These are phyloP conservation scores for Monopterus albus DNA, from an alignment of 2,113 vertebrate species.

Conservation along the genomic window DNA sequence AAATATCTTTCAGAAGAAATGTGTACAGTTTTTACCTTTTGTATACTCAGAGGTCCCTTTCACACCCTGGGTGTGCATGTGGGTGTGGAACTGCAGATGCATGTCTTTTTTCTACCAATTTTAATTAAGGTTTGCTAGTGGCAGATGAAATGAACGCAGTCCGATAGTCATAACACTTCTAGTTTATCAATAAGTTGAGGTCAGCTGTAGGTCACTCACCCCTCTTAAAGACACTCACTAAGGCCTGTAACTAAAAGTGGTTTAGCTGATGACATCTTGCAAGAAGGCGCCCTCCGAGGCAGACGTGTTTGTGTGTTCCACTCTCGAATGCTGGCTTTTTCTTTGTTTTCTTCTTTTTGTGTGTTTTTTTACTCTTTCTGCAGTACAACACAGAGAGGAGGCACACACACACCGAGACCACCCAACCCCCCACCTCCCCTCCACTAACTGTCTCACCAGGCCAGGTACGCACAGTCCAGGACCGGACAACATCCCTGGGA, in stretches of 20 bases:
- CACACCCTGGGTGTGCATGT: conserved; percentile 20
- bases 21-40: conserved; percentile 43
- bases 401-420: too few relatives aligned
- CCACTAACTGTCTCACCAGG: too few relatives aligned
- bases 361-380: too few relatives aligned
- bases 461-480: too few relatives aligned
- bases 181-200: conserved; percentile 61
- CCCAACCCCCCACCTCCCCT: too few relatives aligned
- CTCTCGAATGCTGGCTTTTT: too few relatives aligned
- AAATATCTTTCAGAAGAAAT: too few relatives aligned
- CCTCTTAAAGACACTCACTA: conserved; percentile 60
- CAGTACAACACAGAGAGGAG: too few relatives aligned
- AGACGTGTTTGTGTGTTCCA: too few relatives aligned
- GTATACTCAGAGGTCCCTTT: conserved; percentile 33
- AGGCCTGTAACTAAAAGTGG: conserved; percentile 64
- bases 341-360: too few relatives aligned
- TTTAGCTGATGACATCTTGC: conserved; percentile 46
- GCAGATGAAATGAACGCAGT: conserved; percentile 53
- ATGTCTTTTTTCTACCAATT: conserved; percentile 22
- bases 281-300: too few relatives aligned
- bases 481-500: too few relatives aligned
- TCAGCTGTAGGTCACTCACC: conserved; percentile 43
- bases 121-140: conserved; percentile 59
- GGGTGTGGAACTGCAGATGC: conserved; percentile 4
- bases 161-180: conserved; percentile 6